Evolutionary conservation across 92 coral and sea anemone species (phyloP).

Genomic region (Virgularia gustaviana): DNA sequence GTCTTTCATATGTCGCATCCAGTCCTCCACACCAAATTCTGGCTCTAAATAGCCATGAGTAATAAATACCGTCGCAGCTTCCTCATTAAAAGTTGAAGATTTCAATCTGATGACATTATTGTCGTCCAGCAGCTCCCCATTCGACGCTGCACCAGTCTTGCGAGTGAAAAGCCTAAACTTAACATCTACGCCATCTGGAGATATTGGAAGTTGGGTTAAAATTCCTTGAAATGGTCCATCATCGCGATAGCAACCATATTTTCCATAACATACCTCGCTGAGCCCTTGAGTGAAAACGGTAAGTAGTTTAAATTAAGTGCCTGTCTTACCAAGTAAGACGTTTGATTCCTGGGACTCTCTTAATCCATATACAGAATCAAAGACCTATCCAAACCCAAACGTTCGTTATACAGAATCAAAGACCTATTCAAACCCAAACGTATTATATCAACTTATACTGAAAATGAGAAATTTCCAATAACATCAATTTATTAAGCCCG

Average conservation of each 20-base stretch:
- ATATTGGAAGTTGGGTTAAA: slow-evolving; percentile 64
- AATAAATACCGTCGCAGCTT: slow-evolving; percentile 55
- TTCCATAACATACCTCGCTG: slow-evolving; percentile 62
- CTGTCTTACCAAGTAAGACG: too few relatives aligned
- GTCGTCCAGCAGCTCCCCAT: slow-evolving; percentile 45
- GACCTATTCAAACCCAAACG: too few relatives aligned
- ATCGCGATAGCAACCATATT: slow-evolving; percentile 79
- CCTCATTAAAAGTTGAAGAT: slow-evolving; percentile 56
- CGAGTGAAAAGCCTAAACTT: slow-evolving; percentile 62
- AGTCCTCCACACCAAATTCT: slow-evolving; percentile 60
- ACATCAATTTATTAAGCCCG: too few relatives aligned
- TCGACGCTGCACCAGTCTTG: slow-evolving; percentile 3
- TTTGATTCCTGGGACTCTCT: too few relatives aligned
- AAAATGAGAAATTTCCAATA: too few relatives aligned
- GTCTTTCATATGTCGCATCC: slow-evolving; percentile 61
- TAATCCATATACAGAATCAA: too few relatives aligned
- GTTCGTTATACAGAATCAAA: too few relatives aligned
- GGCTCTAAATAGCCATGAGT: slow-evolving; percentile 61
- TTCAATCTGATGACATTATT: slow-evolving; percentile 26
- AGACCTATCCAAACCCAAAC: too few relatives aligned
- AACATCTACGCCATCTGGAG: slow-evolving; percentile 60
- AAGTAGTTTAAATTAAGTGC: too few relatives aligned
- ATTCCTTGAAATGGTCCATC: slow-evolving; percentile 66
- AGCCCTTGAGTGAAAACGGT: too few relatives aligned
- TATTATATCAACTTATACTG: too few relatives aligned